These are phyloP conservation scores for Rhimphoctona megacephalus DNA, from an alignment of 2,888 invertebrate genomes.

Conservation along the genomic window DNA sequence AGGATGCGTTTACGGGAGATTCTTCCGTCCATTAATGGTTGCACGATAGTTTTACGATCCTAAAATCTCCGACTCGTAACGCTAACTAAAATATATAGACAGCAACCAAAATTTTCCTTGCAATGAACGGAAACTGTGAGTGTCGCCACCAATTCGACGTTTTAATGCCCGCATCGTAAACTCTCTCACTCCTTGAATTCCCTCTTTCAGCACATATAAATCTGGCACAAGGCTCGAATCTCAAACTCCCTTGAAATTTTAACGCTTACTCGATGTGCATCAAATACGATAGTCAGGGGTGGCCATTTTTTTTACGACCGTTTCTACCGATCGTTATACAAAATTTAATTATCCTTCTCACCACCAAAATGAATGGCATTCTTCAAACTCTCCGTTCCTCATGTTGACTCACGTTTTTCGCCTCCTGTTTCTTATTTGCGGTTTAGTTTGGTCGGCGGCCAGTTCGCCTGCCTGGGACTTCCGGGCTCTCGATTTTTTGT, in stretches of 20 bases:
- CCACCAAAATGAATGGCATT: slow-evolving; percentile 53
- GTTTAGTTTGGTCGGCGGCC: slow-evolving; percentile 45
- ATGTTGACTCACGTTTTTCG: slow-evolving; percentile 49
- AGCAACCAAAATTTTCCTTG: slow-evolving; percentile 31
- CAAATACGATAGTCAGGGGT: slow-evolving; percentile 2
- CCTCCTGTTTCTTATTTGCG: slow-evolving; percentile 53
- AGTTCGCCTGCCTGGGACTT: slow-evolving; percentile 44
- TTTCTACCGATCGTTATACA: slow-evolving; percentile 46
- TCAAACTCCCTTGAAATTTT: slow-evolving; percentile 3
- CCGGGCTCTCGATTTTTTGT: slow-evolving; percentile 36
- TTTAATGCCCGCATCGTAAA: slow-evolving; percentile 60
- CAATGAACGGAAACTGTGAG: slow-evolving; percentile 35
- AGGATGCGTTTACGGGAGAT: slow-evolving; percentile 50
- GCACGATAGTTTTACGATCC: slow-evolving; percentile 53
- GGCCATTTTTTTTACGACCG: slow-evolving; percentile 61
- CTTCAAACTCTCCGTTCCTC: background rate
- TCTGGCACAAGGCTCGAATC: slow-evolving; percentile 42
- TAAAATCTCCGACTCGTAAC: slow-evolving; percentile 44
- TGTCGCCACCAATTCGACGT: slow-evolving; percentile 27
- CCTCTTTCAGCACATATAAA: slow-evolving; percentile 8
- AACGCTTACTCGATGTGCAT: slow-evolving; percentile 20
- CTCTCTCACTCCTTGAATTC: background rate
- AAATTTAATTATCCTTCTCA: slow-evolving; percentile 63
- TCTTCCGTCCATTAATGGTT: slow-evolving; percentile 51
- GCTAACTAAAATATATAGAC: slow-evolving; percentile 12